Evolutionary conservation across 2,888 invertebrate genomes (phyloP).

Genomic region (Chrysolina americana): DNA sequence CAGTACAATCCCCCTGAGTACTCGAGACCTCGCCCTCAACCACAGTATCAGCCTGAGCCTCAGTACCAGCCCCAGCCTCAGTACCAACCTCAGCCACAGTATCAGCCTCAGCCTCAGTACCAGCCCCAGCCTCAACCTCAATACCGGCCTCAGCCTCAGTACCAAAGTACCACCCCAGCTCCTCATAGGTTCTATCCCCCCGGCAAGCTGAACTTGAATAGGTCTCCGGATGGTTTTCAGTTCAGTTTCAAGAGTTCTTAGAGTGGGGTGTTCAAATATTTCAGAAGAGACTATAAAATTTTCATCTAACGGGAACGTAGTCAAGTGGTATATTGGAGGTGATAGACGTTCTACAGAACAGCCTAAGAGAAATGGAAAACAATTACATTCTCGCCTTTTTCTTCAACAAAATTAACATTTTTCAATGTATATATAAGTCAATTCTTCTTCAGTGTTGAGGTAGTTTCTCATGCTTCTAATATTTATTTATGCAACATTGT

Average conservation of each 20-base stretch:
- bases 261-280: slow-evolving; percentile 37
- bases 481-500: slow-evolving; percentile 21
- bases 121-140: slow-evolving; percentile 70
- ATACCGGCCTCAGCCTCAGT: slow-evolving; percentile 67
- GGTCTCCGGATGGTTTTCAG: slow-evolving; percentile 90
- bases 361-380: too few relatives aligned
- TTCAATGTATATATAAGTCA: neutral
- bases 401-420: too few relatives aligned
- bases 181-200: slow-evolving; percentile 87
- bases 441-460: neutral
- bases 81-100: slow-evolving; percentile 69
- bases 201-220: slow-evolving; percentile 87
- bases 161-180: slow-evolving; percentile 75
- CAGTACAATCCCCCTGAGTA: slow-evolving; percentile 71
- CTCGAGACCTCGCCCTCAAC: slow-evolving; percentile 61
- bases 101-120: slow-evolving; percentile 70
- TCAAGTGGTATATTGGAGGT: too few relatives aligned
- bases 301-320: too few relatives aligned
- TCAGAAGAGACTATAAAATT: neutral
- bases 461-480: neutral
- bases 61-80: slow-evolving; percentile 71
- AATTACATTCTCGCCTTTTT: too few relatives aligned
- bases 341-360: too few relatives aligned
- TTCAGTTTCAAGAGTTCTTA: slow-evolving; percentile 85
- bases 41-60: slow-evolving; percentile 70